A percentile compares a stretch with the other conserved stretches of the same genome.
Conservation (phyloP, 2,113 vertebrate genomes). For the Sus scrofa region T2T-Sscrofa CM000825.6:47246001-47246500, state of each 20-base stretch:
- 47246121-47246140: not conserved
- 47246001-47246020: too few relatives aligned
- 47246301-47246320: not conserved
- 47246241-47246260: not conserved
- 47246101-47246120: not conserved
- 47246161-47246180: not conserved
- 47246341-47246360: not conserved
- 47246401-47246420: not conserved
- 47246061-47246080: not conserved
- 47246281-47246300: not conserved
- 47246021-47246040: not conserved
- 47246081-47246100: not conserved
- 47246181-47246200: not conserved
- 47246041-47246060: not conserved
- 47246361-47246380: not conserved
- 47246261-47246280: too few relatives aligned
- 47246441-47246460: not conserved
- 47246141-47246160: not conserved
- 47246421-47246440: too few relatives aligned
- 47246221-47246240: not conserved
- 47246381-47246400: not conserved
- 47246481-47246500: not conserved
- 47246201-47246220: not conserved
- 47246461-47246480: not conserved
- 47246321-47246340: not conserved